Percentiles rank a stretch among this genome's conserved stretches.
Evolutionary conservation across 2,113 vertebrate species (phyloP).

Genomic region (Megaleporinus macrocephalus): DNA sequence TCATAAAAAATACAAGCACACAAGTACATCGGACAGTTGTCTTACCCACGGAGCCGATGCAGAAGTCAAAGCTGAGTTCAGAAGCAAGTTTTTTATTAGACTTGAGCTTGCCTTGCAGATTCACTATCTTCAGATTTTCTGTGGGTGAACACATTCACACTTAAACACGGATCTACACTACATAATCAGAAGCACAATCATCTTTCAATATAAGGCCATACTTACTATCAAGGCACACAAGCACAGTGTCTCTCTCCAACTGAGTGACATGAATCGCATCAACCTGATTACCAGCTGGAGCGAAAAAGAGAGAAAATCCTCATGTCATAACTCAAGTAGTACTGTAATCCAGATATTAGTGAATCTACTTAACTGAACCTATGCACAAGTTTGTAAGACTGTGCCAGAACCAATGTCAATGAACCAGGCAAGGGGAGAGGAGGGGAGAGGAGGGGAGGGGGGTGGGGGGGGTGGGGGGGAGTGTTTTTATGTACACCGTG

Average conservation of each 20-base stretch:
- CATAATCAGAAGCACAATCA: too few relatives aligned
- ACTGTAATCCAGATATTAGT: not conserved
- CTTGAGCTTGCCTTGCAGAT: constrained; percentile 94
- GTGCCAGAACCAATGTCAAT: too few relatives aligned
- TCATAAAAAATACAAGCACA: not conserved
- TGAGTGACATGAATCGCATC: constrained; percentile 97
- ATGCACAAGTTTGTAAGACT: too few relatives aligned
- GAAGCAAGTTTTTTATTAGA: constrained; percentile 98
- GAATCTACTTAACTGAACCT: too few relatives aligned
- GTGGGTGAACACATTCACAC: constrained; percentile 40
- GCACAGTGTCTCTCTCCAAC: constrained; percentile 95
- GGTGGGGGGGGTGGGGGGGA: too few relatives aligned
- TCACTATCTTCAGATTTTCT: constrained; percentile 99
- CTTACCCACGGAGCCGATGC: constrained; percentile 96
- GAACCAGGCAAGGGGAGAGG: not conserved
- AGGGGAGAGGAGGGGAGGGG: too few relatives aligned
- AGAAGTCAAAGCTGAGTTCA: constrained; percentile 97
- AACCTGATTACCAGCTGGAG: constrained; percentile 86
- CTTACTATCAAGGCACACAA: constrained; percentile 98
- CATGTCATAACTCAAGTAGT: not conserved
- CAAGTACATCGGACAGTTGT: not conserved
- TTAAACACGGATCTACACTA: not conserved
- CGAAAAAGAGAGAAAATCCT: not conserved
- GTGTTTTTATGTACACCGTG: not conserved
- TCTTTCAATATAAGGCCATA: constrained; percentile 47